Conservation (phyloP, 2,888 invertebrate species). For the Bhutanitis thaidina region DNA sequence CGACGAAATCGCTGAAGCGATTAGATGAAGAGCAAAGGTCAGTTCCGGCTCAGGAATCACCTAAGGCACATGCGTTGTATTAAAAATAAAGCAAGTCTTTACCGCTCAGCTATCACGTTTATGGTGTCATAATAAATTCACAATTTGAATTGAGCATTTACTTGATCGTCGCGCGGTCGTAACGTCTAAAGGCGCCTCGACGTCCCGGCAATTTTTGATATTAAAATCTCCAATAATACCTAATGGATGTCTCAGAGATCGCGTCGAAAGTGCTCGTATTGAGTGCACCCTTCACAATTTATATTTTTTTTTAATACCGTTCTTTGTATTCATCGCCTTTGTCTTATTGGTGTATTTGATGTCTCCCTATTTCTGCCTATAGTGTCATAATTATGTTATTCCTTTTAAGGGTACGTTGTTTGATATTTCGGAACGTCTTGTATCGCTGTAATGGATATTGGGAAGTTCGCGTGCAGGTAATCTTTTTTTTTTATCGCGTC, state of each 20-base stretch:
- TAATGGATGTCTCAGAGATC: slow-evolving; percentile 74
- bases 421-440: slow-evolving; percentile 32
- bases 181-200: slow-evolving; percentile 28
- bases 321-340: slow-evolving; percentile 56
- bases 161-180: slow-evolving; percentile 28
- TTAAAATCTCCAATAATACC: slow-evolving; percentile 81
- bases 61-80: too few relatives aligned
- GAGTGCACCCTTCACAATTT: slow-evolving; percentile 57
- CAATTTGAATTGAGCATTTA: too few relatives aligned
- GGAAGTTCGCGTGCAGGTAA: background rate
- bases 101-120: too few relatives aligned
- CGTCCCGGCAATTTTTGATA: slow-evolving; percentile 71
- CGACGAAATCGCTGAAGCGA: too few relatives aligned
- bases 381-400: slow-evolving; percentile 63
- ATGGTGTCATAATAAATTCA: too few relatives aligned
- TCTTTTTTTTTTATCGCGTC: background rate
- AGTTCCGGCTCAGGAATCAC: too few relatives aligned
- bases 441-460: slow-evolving; percentile 22
- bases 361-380: slow-evolving; percentile 44
- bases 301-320: slow-evolving; percentile 54
- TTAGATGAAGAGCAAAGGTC: too few relatives aligned
- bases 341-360: slow-evolving; percentile 67
- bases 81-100: too few relatives aligned
- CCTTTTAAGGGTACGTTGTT: slow-evolving; percentile 35
- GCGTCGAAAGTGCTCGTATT: slow-evolving; percentile 56